These are phyloP conservation scores for Amphibalanus amphitrite DNA, from an alignment of 1,140 invertebrate species.

Conservation along the genomic window DNA sequence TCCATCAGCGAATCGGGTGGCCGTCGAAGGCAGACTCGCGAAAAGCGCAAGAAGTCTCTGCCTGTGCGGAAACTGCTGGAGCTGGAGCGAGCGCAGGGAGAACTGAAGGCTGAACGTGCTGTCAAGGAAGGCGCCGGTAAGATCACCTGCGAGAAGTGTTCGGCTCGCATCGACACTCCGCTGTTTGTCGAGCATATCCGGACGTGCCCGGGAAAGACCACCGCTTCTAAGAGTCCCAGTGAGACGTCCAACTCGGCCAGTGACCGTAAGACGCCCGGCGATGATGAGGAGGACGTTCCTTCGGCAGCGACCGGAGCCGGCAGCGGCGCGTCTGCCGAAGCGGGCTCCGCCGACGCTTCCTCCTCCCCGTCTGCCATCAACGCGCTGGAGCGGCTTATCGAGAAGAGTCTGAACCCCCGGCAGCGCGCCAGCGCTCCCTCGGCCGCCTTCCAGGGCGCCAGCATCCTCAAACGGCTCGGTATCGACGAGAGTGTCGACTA, in stretches of 20 bases:
- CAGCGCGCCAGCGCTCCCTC: conserved; percentile 16
- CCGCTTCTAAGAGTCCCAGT: conserved; percentile 35
- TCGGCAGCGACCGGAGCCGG: conserved; percentile 10
- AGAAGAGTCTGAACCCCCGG: conserved; percentile 86
- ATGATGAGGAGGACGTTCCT: conserved; percentile 38
- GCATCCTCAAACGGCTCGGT: conserved; percentile 76
- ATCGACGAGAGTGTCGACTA: conserved; percentile 86
- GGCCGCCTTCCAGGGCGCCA: conserved; percentile 34
- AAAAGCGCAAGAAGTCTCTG: conserved; percentile 81
- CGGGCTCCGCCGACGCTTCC: neutral
- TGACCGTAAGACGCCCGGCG: conserved; percentile 26
- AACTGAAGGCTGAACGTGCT: conserved; percentile 40
- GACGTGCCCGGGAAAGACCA: conserved; percentile 26
- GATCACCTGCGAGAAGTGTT: conserved; percentile 90
- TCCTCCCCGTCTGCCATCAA: conserved; percentile 72
- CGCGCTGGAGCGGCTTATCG: conserved; percentile 89
- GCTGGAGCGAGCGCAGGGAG: conserved; percentile 68
- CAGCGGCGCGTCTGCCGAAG: conserved; percentile 5
- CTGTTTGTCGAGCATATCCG: conserved; percentile 83
- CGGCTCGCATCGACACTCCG: conserved; percentile 81
- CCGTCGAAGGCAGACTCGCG: conserved; percentile 58
- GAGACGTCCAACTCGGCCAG: conserved; percentile 48
- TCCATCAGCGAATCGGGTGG: conserved; percentile 72
- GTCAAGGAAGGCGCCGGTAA: conserved; percentile 23
- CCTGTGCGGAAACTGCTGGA: conserved; percentile 80